Base-by-base conservation (phyloP, 1,140 invertebrate species). In the Zaprionus ghesquierei region DNA sequence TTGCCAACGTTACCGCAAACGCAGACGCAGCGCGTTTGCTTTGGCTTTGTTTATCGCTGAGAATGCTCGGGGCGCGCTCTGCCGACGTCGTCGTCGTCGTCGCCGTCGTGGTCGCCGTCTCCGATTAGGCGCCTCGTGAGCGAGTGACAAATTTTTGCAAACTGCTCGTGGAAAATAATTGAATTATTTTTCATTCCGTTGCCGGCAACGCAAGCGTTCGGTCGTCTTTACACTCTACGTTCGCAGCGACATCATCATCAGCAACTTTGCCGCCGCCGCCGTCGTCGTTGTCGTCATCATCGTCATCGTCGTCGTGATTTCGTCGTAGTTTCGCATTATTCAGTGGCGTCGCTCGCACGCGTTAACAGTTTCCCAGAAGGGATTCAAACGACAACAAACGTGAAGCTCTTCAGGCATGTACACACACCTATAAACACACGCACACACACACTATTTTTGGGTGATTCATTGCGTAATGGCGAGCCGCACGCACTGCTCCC, bases 111-210 rank as follows among this genome's bases (percentile, higher is more conserved):
- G 56, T 62, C 51, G 33, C 23, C 33, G 23, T 69, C 60, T 69
- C 69, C 55, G 81, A 77, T 74, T 81, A 77, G 79, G 60, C 51
- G 75, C 64, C 79, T 66, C 64, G 76, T 59, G 72, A 76, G 71
- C 53, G 65, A 69, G 72, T 75, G 60, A 79, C 77, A 63, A 82
- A 71, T 68, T 76, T 68, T 64, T 51, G 51, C 64, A 75, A 63
- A 55, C 27, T 20, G 68, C 64, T 75, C 64, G 80, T 89, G 77
- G 63, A 89, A 89, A 84, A 89, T 80, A 89, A 89, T 89, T 89
- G 69, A 89, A 73, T 82, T 89, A 74, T 87, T 89, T 77, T 89
- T 89, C 82, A 87, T 87, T 87, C 84, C 79, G 84, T 79, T 73
- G 84, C 73, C 77, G 84, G 79, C 84, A 86, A 82, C 84, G 79